Base-by-base conservation (phyloP, 2,113 vertebrate species). In the Sigmodon hispidus region DNA sequence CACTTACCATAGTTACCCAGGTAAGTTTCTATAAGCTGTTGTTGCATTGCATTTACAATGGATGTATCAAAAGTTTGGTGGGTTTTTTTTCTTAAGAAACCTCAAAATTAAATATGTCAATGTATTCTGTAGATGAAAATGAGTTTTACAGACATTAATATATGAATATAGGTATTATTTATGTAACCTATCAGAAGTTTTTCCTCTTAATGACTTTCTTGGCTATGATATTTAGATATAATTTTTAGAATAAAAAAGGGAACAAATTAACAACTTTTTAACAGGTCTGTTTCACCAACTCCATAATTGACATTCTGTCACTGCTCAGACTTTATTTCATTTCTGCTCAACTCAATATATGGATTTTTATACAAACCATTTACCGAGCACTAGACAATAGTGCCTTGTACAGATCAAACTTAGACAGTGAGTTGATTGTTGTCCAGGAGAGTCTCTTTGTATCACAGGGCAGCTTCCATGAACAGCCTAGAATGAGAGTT, bases 321-420 rank as follows among this genome's bases (percentile, higher is more conserved):
- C 86, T 81, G 86, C 90, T 97, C 11, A 15, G 94, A 43, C 89
- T 98, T 97, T 97, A 96, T 96, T 98, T 97, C 91, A 95, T 97
- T 97, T 96, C 92, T 97, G 81, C 80, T 59, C 73, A 69, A 83
- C 93, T 98, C 97, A 94, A 89, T 97, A 93, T 96, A 97, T 97
- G 63, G 97, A 97, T 98, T 98, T 98, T 98, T 95, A 96, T 98
- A 94, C 93, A 77, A 97, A 96, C 93, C 89, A 83, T 97, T 97
- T 97, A 77, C 96, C 86, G 95, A 86, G 79, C 24, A 2, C 52
- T 94, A 93, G 91, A 96, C 96, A 95, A 31, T 92, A 95, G 91
- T 0, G 13, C 94, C 93, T 96, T 50, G 80, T 90, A 69, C 86
- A 67, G 91, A 76, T 95, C 3, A 9, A 67, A 95, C 88, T 24